phyloP scores from a whole-genome alignment of 2,797 vertebrate genomes.

The Sciaenops ocellatus region DNA sequence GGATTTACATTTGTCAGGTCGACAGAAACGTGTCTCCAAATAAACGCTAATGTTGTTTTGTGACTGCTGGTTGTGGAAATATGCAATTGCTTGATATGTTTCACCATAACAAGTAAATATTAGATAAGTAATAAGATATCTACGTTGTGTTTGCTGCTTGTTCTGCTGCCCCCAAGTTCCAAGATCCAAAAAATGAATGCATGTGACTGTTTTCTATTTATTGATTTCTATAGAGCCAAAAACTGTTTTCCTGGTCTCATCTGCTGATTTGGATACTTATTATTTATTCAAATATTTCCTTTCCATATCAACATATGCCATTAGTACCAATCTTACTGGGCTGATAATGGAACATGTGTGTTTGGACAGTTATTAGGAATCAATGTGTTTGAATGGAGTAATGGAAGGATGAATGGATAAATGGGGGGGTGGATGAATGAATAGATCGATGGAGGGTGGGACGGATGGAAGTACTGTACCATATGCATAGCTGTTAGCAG shows the following conservation, averaged over 20 bases:
- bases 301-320: background rate
- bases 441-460: conserved; percentile 9
- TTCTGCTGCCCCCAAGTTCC: background rate
- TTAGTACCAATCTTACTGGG: background rate
- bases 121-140: background rate
- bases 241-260: too few species aligned
- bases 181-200: background rate
- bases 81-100: background rate
- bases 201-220: background rate
- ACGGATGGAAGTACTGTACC: conserved; percentile 29
- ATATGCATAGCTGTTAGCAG: conserved; percentile 51
- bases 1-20: too few species aligned
- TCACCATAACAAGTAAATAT: background rate
- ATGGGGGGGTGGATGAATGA: conserved; percentile 7
- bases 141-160: background rate
- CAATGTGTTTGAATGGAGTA: background rate
- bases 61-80: too few species aligned
- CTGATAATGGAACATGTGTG: background rate
- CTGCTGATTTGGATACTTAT: background rate
- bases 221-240: too few species aligned
- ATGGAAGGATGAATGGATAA: conserved; percentile 13
- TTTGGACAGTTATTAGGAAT: background rate
- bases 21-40: too few species aligned
- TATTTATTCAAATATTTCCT: background rate
- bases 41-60: too few species aligned